These are phyloP conservation scores for chimpanzee (Pan troglodytes) DNA, from an alignment of 2,113 vertebrate genomes.

Conservation along the genomic window DNA sequence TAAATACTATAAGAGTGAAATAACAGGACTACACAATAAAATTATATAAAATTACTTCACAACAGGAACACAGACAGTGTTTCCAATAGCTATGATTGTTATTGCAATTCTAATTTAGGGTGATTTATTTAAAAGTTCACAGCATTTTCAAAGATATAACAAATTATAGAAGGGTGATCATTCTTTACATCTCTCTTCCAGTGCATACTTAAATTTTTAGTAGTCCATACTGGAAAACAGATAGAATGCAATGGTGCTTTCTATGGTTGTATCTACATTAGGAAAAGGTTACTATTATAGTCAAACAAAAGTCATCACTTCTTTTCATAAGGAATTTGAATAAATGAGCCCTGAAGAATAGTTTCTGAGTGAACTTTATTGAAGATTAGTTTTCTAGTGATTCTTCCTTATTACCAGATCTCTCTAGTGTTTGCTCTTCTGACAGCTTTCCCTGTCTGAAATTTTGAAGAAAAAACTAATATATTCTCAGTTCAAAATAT, in stretches of 20 bases:
- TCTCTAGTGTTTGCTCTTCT: slow-evolving; percentile 59
- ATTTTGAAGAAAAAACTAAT: slow-evolving; percentile 62
- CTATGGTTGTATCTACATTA: background rate
- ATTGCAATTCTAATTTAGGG: background rate
- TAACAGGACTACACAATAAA: background rate
- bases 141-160: background rate
- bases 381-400: slow-evolving; percentile 52
- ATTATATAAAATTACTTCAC: background rate
- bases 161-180: background rate
- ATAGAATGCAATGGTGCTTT: slow-evolving; percentile 35
- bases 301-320: slow-evolving; percentile 50
- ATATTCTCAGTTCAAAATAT: slow-evolving; percentile 57
- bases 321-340: slow-evolving; percentile 55
- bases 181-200: slow-evolving; percentile 29
- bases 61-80: background rate
- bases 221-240: background rate
- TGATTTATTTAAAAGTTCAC: background rate
- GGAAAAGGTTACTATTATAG: slow-evolving; percentile 40
- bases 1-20: background rate
- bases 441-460: slow-evolving; percentile 43
- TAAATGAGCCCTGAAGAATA: slow-evolving; percentile 61
- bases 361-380: slow-evolving; percentile 65
- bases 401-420: slow-evolving; percentile 57
- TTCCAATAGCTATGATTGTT: background rate
- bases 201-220: slow-evolving; percentile 37